phyloP scores from a whole-genome alignment of 1,140 invertebrate genomes.

The Caerostris extrusa region DNA sequence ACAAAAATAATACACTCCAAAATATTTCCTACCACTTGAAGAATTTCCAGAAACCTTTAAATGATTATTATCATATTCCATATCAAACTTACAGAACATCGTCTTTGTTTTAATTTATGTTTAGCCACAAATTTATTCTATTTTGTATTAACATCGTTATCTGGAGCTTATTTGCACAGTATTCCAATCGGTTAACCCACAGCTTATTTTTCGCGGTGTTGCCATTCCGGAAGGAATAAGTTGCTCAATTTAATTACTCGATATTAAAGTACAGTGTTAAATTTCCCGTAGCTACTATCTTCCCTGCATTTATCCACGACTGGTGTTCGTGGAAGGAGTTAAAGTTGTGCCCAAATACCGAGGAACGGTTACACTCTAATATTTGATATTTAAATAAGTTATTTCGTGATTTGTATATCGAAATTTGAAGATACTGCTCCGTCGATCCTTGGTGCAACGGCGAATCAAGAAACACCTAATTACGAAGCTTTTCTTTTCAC shows the following conservation, averaged over 20 bases:
- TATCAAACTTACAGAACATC: neutral
- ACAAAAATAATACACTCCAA: neutral
- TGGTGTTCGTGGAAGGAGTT: neutral
- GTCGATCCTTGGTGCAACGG: no score
- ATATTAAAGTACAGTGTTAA: neutral
- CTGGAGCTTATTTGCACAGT: neutral
- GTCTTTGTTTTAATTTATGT: neutral
- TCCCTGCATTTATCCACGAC: neutral
- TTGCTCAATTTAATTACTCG: conserved; percentile 4
- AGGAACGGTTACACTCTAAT: no score
- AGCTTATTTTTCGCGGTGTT: neutral
- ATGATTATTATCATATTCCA: neutral
- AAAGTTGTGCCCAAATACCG: no score
- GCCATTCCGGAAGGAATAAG: neutral
- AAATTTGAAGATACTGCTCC: no score
- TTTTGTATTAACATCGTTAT: neutral
- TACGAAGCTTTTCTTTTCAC: no score
- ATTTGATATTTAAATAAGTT: no score
- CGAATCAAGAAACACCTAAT: no score
- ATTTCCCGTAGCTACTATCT: neutral
- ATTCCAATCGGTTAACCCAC: neutral
- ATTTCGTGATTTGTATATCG: no score
- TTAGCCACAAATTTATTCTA: neutral
- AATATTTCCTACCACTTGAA: neutral
- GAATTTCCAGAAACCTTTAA: neutral